Conservation (phyloP, 2,888 invertebrate species). For the Kuschelorhynchus macadamiae region DNA sequence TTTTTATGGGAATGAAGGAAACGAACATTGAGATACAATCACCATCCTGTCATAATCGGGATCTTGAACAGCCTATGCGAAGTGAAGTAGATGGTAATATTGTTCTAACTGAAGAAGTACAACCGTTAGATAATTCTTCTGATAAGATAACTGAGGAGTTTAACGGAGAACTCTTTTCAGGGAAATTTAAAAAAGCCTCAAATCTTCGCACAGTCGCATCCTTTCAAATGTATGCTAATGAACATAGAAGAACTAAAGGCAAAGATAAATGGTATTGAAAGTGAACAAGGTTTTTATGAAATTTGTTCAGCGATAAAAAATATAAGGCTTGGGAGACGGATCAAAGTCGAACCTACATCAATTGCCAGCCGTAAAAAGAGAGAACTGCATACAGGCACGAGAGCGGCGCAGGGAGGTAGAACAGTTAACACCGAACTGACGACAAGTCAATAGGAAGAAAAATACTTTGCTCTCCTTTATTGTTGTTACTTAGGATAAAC, state of each 20-base stretch:
- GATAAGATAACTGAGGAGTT: conserved; percentile 21
- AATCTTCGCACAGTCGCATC: conserved; percentile 19
- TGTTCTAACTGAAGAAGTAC: conserved; percentile 15
- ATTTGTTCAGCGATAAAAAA: conserved; percentile 10
- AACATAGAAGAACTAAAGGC: conserved; percentile 15
- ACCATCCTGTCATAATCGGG: conserved; percentile 14
- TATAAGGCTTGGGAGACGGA: too few species aligned
- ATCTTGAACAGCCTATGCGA: conserved; percentile 25
- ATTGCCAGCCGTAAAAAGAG: too few species aligned
- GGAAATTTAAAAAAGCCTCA: conserved; percentile 30
- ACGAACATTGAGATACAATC: conserved; percentile 21
- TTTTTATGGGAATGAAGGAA: conserved; percentile 45
- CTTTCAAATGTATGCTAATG: conserved; percentile 17
- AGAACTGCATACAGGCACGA: conserved; percentile 23
- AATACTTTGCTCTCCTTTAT: conserved; percentile 4
- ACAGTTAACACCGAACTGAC: conserved; percentile 21
- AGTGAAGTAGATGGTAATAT: conserved; percentile 15
- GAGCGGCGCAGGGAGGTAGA: conserved; percentile 23
- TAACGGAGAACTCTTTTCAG: conserved; percentile 17
- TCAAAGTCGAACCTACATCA: too few species aligned
- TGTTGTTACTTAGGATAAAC: too few species aligned
- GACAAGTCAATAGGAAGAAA: conserved; percentile 23
- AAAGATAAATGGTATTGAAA: conserved; percentile 15
- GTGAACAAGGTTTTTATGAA: conserved; percentile 19
- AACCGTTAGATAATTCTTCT: conserved; percentile 11